Base-by-base conservation (phyloP, 30 jellyfish, hydroid and myxozoan genomes). In the Mastigias papua region DNA sequence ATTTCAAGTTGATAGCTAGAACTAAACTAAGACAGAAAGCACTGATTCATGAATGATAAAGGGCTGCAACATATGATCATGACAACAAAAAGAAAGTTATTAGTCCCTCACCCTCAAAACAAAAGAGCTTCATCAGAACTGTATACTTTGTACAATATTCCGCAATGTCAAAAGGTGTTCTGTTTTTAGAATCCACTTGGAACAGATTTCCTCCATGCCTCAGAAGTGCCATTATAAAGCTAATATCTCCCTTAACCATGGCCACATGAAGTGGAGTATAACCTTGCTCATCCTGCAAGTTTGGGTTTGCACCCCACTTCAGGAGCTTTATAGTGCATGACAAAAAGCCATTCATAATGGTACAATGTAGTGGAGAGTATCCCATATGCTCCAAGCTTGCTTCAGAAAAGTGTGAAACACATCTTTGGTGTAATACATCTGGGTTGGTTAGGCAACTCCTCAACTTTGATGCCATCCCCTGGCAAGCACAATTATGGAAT, bases 331-430 rank as follows among this genome's bases (percentile, higher is more conserved):
- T 2, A 20, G 35, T 79, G 58, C 89, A 78, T 27, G 5, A 1
- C 19, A 9, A 7, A 28, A 78, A 78, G 10, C 37, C 11, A 37
- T 78, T 78, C 78, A 78, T 33, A 0, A 37, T 60, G 61, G 68
- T 79, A 78, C 89, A 78, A 26, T 78, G 89, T 23, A 78, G 46
- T 1, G 89, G 89, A 21, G 89, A 78, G 62, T 31, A 61, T 16
- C 89, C 89, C 65, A 78, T 37, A 23, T 54, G 67, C 67, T 54
- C 6, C 17, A 54, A 54, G 0, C 25, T 5, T 2, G 2, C 7
- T 19, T 54, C 7, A 5, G 67, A 54, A 29, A 1, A 23, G 29
- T 78, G 89, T 8, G 89, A 78, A 9, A 50, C 16, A 50, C 89
- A 78, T 33, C 67, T 54, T 10, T 54, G 23, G 27, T 19, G 5